Conservation (phyloP, 2,797 vertebrate species). For the Apodemus agrarius region DNA sequence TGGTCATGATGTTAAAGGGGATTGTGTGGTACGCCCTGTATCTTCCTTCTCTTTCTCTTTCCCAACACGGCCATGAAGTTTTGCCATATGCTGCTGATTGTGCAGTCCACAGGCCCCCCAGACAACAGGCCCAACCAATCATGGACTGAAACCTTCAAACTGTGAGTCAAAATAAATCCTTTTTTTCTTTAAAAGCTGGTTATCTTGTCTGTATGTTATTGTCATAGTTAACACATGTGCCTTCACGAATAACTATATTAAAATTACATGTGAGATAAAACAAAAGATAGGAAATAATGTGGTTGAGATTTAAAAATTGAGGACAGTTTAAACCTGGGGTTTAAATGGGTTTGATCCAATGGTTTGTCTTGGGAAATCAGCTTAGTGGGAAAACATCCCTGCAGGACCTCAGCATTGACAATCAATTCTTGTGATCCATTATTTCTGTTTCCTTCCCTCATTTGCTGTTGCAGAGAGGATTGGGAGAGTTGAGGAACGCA, state of each 20-base stretch:
- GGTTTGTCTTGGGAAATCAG: not conserved
- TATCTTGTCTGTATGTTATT: not conserved
- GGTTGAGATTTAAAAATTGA: not conserved
- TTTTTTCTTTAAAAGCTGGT: not conserved
- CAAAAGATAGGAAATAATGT: slow-evolving; percentile 10
- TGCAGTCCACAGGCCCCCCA: not conserved
- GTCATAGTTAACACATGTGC: not conserved
- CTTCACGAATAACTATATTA: not conserved
- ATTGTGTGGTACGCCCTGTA: too few relatives aligned
- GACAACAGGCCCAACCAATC: not conserved
- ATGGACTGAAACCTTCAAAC: not conserved
- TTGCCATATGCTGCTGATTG: not conserved
- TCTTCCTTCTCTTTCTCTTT: not conserved
- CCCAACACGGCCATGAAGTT: not conserved
- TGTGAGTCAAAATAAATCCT: not conserved
- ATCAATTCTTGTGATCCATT: not conserved
- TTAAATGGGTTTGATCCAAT: not conserved
- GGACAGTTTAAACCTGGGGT: not conserved
- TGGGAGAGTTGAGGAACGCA: not conserved
- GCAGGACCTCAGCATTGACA: not conserved
- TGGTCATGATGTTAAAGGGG: not conserved
- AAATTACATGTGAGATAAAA: slow-evolving; percentile 36
- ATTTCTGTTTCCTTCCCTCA: not conserved
- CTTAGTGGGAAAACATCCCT: not conserved
- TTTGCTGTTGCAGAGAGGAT: not conserved